Evolutionary conservation across 1,140 invertebrate genomes (phyloP), one percentile per base, ranked within the genome.

Genomic region (Drusus annulatus): DNA sequence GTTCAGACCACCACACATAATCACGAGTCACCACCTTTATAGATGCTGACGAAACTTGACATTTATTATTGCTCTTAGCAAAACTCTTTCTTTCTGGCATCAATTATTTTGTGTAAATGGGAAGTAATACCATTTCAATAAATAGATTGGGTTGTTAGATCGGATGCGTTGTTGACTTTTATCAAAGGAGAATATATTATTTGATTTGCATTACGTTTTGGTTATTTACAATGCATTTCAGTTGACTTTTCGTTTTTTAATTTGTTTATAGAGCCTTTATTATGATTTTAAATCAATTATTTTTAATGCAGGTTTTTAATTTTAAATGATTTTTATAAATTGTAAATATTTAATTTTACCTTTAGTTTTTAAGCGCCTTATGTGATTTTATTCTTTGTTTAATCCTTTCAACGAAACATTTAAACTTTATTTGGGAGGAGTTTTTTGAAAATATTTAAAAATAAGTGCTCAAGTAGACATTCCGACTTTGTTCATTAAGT

Each of bases 231-330:
- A 63, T 23, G 21, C 25, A 63, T 63, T 63, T 8, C 10, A 63
- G 25, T 28, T 36, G 28, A 25, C 13, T 31, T 65, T 65, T 60
- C 56, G 56, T 60, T 60, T 23, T 28, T 60, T 21, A 60, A 60
- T 60, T 60, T 60, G 56, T 23, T 23, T 13, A 45, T 45, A 60
- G 56, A 23, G 10, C 23, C 23, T 60, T 60, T 60, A 60, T 45
- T 60, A 23, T 60, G 56, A 60, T 65, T 65, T 65, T 65, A 28
- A 65, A 65, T 28, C 21, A 65, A 65, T 28, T 36, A 25, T 65
- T 31, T 65, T 68, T 36, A 68, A 68, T 60, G 63, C 63, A 31
- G n/a, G 36, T 51, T 73, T 73, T n/a, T 51, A 54, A 52, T 15
- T 51, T 52, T 73, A 52, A 45, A 45, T 45, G 36, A 45, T 45